Base-by-base conservation (phyloP, 2,113 vertebrate species). In the Paradoxurus hermaphroditus region DNA sequence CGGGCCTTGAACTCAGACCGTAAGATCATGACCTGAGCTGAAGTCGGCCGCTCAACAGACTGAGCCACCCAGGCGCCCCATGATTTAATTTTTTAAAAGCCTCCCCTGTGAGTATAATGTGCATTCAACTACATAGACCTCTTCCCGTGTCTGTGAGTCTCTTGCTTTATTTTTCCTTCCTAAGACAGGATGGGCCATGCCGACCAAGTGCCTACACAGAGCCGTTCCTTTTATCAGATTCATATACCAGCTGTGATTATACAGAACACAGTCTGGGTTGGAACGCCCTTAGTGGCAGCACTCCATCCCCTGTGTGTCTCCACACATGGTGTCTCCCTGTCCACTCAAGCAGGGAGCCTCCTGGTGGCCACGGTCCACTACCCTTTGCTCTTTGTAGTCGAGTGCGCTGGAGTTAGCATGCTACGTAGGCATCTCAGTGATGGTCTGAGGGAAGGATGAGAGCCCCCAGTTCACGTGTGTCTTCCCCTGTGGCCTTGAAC, bases 401-500 rank as follows among this genome's bases (percentile, higher is more conserved):
- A 83, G 39, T 4, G 11, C 3, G 18, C 19, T 29, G 9, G 13
- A 39, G 12, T 79, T 31, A 27, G 51, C 11, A 0, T 25, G 11
- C 36, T 5, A 0, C 0, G 1, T 79, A 18, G 16, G 23, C 39
- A 34, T 31, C 59, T 46, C 3, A 7, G 65, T 0, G 1, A 39
- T 16, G 27, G 59, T n/a, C 62, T 29, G 10, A 4, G 29, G 34
- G 75, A 51, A 72, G 11, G 14, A 12, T 29, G 23, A n/a, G 56
- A 49, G 8, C 14, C 5, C 23, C 21, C 44, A 31, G 16, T 5
- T 44, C 67, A 4, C 21, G 7, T 53, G 13, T n/a, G 49, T 84
- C 31, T 41, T 31, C 21, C 72, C 53, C 2, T 0, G 25, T 19
- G 11, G 1, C 4, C 44, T 36, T 86, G 73, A 90, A 31, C 56